phyloP scores from a whole-genome alignment of 2,797 vertebrate genomes.

The Mus minutoides region DNA sequence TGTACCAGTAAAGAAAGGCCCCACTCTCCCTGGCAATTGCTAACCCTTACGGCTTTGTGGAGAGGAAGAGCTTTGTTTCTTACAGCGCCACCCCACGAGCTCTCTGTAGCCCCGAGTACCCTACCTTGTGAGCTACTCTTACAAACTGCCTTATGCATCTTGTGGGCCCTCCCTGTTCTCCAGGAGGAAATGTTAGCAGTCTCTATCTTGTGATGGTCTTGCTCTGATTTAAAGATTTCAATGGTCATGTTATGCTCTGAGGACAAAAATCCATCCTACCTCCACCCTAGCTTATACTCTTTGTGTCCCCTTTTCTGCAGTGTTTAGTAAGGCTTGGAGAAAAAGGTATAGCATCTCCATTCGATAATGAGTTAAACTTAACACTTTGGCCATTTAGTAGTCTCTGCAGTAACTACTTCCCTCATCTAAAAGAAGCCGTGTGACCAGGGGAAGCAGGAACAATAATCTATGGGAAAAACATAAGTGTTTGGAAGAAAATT shows the following conservation, averaged over 20 bases:
- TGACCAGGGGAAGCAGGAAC: neutral
- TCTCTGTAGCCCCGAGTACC: too few species aligned
- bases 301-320: neutral
- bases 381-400: neutral
- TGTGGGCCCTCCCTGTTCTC: neutral
- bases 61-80: neutral
- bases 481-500: neutral
- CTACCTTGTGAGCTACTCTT: neutral
- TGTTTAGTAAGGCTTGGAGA: neutral
- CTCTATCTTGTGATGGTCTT: neutral
- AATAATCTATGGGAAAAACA: neutral
- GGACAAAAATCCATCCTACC: neutral
- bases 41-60: neutral
- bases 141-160: neutral
- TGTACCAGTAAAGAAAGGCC: too few species aligned
- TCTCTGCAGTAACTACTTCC: neutral
- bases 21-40: too few species aligned
- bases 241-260: neutral
- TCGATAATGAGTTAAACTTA: neutral
- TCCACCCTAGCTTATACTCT: too few species aligned
- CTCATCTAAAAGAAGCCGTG: neutral
- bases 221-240: neutral
- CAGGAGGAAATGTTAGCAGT: too few species aligned
- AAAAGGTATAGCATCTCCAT: neutral
- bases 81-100: neutral